Percentiles rank a stretch among this genome's conserved stretches.
Evolutionary conservation across 2,113 vertebrate genomes (phyloP).

Genomic region (Haemorhous mexicanus): DNA sequence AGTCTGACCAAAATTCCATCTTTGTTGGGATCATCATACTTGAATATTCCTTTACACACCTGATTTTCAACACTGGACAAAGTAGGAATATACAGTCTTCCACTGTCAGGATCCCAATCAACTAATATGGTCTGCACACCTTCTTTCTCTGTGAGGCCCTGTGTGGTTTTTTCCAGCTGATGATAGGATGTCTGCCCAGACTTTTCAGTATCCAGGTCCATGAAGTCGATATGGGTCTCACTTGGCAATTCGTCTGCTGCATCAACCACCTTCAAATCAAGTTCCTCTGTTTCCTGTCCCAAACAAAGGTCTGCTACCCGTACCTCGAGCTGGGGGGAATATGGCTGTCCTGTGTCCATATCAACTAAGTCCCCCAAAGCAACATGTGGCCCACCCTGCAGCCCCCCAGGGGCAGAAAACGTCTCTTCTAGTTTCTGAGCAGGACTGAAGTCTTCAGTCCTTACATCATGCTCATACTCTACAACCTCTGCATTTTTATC

Average conservation of each 20-base stretch:
- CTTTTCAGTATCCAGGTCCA: background rate
- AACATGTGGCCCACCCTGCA: background rate
- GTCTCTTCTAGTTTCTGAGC: background rate
- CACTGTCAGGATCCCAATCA: constrained; percentile 72
- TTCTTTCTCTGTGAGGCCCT: background rate
- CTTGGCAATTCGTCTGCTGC: background rate
- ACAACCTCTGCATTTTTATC: background rate
- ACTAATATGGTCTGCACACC: constrained; percentile 35
- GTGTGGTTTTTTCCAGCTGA: background rate
- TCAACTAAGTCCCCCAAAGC: background rate
- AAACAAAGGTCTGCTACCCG: background rate
- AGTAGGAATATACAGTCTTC: constrained; percentile 67
- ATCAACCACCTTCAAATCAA: background rate
- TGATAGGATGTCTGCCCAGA: background rate
- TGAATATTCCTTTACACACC: background rate
- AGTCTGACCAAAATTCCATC: constrained; percentile 67
- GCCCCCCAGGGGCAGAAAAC: background rate
- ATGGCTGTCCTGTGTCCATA: background rate
- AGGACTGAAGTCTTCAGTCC: background rate
- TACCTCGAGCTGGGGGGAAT: background rate
- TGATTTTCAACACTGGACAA: constrained; percentile 30
- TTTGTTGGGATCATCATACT: background rate
- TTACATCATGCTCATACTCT: constrained; percentile 66
- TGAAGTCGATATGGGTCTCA: background rate
- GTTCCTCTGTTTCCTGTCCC: background rate